Base-by-base conservation (phyloP, 2,113 vertebrate species). In the Sander vitreus region DNA sequence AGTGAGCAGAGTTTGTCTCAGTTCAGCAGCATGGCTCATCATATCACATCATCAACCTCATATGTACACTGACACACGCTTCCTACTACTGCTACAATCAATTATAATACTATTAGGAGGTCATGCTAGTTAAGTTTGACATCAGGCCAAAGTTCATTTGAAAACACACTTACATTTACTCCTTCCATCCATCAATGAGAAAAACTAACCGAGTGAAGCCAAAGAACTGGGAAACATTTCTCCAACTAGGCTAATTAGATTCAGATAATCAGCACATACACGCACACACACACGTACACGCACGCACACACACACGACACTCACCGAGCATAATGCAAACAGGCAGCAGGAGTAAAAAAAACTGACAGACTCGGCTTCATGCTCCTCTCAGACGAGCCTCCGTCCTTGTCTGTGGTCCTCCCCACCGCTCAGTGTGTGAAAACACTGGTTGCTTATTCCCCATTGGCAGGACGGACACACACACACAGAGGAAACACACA, bases 361-460 rank as follows among this genome's bases (percentile, higher is more conserved):
- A 48, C 43, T 16, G 58, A 74, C 70, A 81, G 25, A 54, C 43
- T 65, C 55, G 23, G 67, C 80, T 60, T 74, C 86, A 85, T 82
- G 74, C 88, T 84, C 64, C 33, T 67, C 67, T 70, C 75, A 67
- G 68, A 78, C 18, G 30, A 74, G 63, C 66, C 66, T 25, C 69
- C 23, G 30, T 69, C 78, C 63, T 66, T 7, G 0, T 69, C 70
- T 90, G 66, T 25, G 64, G 53, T 76, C 59, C 59, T 43, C 48
- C 14, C 53, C n/a, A 1, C 59, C 0, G 18, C 73, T 72, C 45
- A 58, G 74, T 33, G 77, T 55, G 82, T 60, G 43, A 72, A 79
- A 66, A 87, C 85, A 89, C 72, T 47, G 78, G 33, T 43, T 36
- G 85, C 75, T 87, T 80, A 15, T 76, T 76, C 73, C 84, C 73